Conservation (phyloP, 2,797 vertebrate genomes). For the Salmo trutta region DNA sequence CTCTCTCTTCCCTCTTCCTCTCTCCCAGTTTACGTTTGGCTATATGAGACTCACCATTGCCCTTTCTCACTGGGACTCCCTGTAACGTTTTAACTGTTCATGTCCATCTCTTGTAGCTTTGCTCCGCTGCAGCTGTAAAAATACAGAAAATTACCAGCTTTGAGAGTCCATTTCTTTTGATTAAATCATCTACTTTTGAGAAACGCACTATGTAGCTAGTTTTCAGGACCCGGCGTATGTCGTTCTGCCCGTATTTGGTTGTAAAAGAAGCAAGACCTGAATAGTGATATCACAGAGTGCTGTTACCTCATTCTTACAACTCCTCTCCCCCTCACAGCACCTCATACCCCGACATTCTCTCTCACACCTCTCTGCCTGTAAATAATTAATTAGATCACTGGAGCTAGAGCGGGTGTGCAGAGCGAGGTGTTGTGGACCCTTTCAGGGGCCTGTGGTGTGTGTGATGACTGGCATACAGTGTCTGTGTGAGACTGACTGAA, state of each 20-base stretch:
- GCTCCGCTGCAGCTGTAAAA: not conserved
- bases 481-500: constrained; percentile 30
- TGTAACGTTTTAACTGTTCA: not conserved
- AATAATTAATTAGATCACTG: constrained; percentile 62
- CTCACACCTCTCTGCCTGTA: constrained; percentile 29
- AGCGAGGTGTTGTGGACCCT: constrained; percentile 40
- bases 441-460: constrained; percentile 10
- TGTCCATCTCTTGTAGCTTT: not conserved
- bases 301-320: constrained; percentile 45
- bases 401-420: constrained; percentile 38
- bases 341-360: not conserved
- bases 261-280: not conserved
- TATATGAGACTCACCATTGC: not conserved
- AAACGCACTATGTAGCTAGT: not conserved
- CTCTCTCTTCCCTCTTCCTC: not conserved
- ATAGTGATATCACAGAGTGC: constrained; percentile 15
- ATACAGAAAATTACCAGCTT: not conserved
- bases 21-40: not conserved
- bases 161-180: not conserved
- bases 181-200: not conserved
- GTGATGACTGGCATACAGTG: constrained; percentile 3
- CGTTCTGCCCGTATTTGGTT: not conserved
- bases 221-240: not conserved
- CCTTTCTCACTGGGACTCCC: not conserved
- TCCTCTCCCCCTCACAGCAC: constrained; percentile 1